Conservation (phyloP, 64 coral and sea anemone species). For the Stichodactyla helianthus region DNA sequence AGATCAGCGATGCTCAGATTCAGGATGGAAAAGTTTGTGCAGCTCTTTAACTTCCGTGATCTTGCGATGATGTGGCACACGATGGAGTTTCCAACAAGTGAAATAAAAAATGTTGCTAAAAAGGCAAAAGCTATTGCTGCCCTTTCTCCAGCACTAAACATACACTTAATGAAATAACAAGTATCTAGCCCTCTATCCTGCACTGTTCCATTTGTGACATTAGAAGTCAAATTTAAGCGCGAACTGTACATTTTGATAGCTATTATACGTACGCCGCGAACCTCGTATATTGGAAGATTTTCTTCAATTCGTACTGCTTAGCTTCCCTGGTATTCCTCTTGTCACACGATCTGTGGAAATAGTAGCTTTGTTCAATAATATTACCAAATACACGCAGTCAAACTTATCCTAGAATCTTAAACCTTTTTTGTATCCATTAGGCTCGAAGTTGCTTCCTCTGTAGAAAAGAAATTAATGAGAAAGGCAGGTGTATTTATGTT, state of each 20-base stretch:
- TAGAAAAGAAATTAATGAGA: background rate
- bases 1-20: conserved; percentile 74
- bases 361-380: background rate
- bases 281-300: background rate
- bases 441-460: background rate
- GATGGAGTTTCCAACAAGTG: conserved; percentile 59
- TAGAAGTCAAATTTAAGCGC: background rate
- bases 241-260: background rate
- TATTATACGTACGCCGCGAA: background rate
- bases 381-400: background rate
- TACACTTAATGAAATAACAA: conserved; percentile 54
- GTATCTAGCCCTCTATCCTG: background rate
- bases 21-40: conserved; percentile 80
- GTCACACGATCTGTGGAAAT: background rate
- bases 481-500: background rate
- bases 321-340: background rate
- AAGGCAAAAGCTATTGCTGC: conserved; percentile 40
- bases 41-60: conserved; percentile 35
- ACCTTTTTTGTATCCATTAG: background rate
- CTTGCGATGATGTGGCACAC: conserved; percentile 57
- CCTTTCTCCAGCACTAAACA: conserved; percentile 43
- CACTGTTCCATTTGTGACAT: background rate
- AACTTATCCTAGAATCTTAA: background rate
- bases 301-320: background rate
- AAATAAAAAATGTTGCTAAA: conserved; percentile 41